Base-by-base conservation (phyloP, 2,113 vertebrate genomes). In the Charadrius vociferus region DNA sequence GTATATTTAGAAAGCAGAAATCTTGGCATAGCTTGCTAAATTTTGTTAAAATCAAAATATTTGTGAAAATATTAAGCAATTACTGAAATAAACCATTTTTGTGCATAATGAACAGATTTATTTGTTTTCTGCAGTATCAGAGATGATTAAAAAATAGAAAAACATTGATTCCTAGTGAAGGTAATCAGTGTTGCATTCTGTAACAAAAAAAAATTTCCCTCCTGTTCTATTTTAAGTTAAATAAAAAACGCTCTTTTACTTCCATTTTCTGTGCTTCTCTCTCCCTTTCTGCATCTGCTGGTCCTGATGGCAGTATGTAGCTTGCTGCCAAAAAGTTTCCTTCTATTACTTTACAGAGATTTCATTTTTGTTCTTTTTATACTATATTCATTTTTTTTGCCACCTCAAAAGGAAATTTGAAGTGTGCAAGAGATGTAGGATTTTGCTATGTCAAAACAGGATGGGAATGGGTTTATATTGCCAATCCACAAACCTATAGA, bases 1-100 rank as follows among this genome's bases (percentile, higher is more conserved):
- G 20, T 79, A 47, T 7, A 53, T 55, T 75, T 83, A 52, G 71
- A 88, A 94, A 80, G 66, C 30, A 36, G 19, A 86, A 83, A 22
- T 86, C 47, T 63, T 94, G 92, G 90, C 82, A 36, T 47, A 67
- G 50, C 34, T 95, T 84, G 4, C 71, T 86, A 47, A 59, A 86
- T 92, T 73, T 83, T 74, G 47, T 78, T 67, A 11, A 93, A 90
- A 75, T 91, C 23, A 96, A 92, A 97, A 97, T 94, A 96, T 97
- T 96, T 95, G 45, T 55, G 43, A 88, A 86, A 93, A 88, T 93
- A 92, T 81, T 72, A 88, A 92, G 47, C 17, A 61, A 9, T 72
- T 92, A 52, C 47, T 75, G 67, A 93, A 95, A 78, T 83, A 80
- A 86, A 63, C 5, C 4, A 18, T 15, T 92, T 88, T 58, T 86